These are phyloP conservation scores for Mastacembelus armatus DNA, from an alignment of 2,797 vertebrate genomes.

Conservation along the genomic window DNA sequence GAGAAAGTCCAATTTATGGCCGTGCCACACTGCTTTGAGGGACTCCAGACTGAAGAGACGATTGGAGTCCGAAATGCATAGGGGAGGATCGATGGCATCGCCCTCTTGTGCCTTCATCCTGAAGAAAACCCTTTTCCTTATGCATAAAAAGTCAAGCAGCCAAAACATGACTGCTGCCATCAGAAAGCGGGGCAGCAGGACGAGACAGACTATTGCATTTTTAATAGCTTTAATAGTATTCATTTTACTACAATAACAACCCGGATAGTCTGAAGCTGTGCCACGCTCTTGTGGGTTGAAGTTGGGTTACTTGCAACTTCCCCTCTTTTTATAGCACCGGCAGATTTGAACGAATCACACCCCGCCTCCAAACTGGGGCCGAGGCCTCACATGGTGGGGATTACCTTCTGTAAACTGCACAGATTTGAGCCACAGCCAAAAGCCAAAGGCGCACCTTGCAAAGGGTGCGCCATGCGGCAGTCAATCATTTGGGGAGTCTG, in stretches of 20 bases:
- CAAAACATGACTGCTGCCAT: slow-evolving; percentile 93
- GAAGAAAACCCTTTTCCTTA: slow-evolving; percentile 90
- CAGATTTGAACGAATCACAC: slow-evolving; percentile 93
- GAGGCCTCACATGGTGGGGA: slow-evolving; percentile 94
- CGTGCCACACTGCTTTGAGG: slow-evolving; percentile 95
- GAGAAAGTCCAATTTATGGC: slow-evolving; percentile 95
- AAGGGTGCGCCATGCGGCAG: slow-evolving; percentile 34
- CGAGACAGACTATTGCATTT: slow-evolving; percentile 89
- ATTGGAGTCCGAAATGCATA: slow-evolving; percentile 95
- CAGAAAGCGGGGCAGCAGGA: slow-evolving; percentile 93
- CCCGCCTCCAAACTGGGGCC: slow-evolving; percentile 91
- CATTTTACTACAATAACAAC: slow-evolving; percentile 72
- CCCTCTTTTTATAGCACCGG: slow-evolving; percentile 91
- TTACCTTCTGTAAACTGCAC: slow-evolving; percentile 88
- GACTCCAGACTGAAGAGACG: slow-evolving; percentile 94
- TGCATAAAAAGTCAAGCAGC: slow-evolving; percentile 96
- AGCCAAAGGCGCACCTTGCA: slow-evolving; percentile 46
- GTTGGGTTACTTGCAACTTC: slow-evolving; percentile 84
- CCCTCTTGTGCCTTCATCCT: slow-evolving; percentile 75
- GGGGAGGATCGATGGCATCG: slow-evolving; percentile 89
- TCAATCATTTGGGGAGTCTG: background rate
- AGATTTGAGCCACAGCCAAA: slow-evolving; percentile 60
- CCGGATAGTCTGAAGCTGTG: slow-evolving; percentile 33
- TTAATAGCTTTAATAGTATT: slow-evolving; percentile 89
- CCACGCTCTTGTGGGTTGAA: slow-evolving; percentile 71